These are phyloP conservation scores for Melitaea cinxia DNA, from an alignment of 1,140 invertebrate genomes.

Conservation along the genomic window DNA sequence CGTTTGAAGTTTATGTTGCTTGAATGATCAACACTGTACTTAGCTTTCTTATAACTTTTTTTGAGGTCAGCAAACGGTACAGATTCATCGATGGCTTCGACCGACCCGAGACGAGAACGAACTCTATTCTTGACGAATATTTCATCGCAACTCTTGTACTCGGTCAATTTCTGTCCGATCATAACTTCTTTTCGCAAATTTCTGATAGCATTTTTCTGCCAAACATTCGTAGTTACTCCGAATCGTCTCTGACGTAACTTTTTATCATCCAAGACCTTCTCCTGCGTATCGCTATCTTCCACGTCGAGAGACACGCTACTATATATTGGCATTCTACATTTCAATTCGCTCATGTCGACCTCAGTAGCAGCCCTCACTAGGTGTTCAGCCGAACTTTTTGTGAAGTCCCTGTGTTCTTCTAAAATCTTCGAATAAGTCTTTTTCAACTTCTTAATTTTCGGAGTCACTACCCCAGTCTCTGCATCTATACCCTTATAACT, in stretches of 20 bases:
- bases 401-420: slow-evolving; percentile 46
- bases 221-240: slow-evolving; percentile 45
- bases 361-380: slow-evolving; percentile 22
- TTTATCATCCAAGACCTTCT: slow-evolving; percentile 31
- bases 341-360: slow-evolving; percentile 28
- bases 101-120: slow-evolving; percentile 33
- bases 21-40: slow-evolving; percentile 29
- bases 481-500: slow-evolving; percentile 63
- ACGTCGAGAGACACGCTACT: slow-evolving; percentile 46
- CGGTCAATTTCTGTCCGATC: slow-evolving; percentile 46
- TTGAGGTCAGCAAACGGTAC: slow-evolving; percentile 30
- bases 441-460: slow-evolving; percentile 63
- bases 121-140: slow-evolving; percentile 32
- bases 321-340: slow-evolving; percentile 39
- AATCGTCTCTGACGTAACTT: slow-evolving; percentile 50
- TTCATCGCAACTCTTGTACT: slow-evolving; percentile 57
- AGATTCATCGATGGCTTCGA: slow-evolving; percentile 31
- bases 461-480: slow-evolving; percentile 46
- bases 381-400: slow-evolving; percentile 46
- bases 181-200: slow-evolving; percentile 58
- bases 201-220: slow-evolving; percentile 43
- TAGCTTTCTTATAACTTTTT: slow-evolving; percentile 19
- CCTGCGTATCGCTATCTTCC: slow-evolving; percentile 11
- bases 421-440: slow-evolving; percentile 59
- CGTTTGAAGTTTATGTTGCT: slow-evolving; percentile 48